Percentiles rank a stretch among this genome's conserved stretches.
Conservation (phyloP, 2,888 invertebrate species). For the Eupithecia abbreviata region DNA sequence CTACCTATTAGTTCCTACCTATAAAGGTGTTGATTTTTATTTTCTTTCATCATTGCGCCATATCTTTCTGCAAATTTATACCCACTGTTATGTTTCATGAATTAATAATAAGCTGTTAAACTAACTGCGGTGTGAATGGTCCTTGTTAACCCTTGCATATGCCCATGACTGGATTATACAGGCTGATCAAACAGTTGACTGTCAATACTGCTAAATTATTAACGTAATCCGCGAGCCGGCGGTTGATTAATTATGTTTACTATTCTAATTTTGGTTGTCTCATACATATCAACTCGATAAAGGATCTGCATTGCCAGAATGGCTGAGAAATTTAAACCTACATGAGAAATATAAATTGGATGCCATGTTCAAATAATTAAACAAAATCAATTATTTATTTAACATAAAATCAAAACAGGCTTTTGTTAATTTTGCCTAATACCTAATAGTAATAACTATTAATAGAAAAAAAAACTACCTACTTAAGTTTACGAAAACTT, state of each 20-base stretch:
- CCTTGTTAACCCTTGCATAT: neutral
- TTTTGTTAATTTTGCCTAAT: too few relatives aligned
- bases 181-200: slow-evolving; percentile 22
- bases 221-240: slow-evolving; percentile 14
- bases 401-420: too few relatives aligned
- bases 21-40: too few relatives aligned
- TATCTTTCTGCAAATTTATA: neutral
- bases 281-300: slow-evolving; percentile 5
- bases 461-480: too few relatives aligned
- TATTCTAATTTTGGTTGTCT: slow-evolving; percentile 7
- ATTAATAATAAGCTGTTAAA: neutral
- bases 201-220: slow-evolving; percentile 20
- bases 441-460: too few relatives aligned
- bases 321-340: too few relatives aligned
- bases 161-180: slow-evolving; percentile 13
- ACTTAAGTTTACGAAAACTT: too few relatives aligned
- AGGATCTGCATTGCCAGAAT: neutral
- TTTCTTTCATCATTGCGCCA: neutral
- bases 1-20: too few relatives aligned
- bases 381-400: too few relatives aligned
- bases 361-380: too few relatives aligned
- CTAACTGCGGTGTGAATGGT: neutral
- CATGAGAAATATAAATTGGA: too few relatives aligned
- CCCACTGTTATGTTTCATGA: neutral
- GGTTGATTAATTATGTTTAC: slow-evolving; percentile 21